Conservation (phyloP, 2,113 vertebrate species). For the Dipodomys ordii region DNA sequence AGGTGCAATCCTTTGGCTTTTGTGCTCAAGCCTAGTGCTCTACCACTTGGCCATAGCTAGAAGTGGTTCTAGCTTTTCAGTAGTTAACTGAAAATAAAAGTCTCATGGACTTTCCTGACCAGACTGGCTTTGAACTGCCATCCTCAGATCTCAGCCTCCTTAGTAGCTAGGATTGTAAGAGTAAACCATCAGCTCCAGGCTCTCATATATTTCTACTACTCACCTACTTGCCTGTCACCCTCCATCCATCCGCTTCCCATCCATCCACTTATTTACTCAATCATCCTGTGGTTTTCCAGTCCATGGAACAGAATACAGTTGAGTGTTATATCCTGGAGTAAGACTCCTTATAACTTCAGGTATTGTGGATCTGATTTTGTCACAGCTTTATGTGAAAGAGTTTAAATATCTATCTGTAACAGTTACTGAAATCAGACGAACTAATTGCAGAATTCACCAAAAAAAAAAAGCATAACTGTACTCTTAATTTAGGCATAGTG, state of each 20-base stretch:
- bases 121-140: no score
- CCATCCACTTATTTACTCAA: neutral
- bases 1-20: no score
- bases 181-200: neutral
- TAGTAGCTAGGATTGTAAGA: no score
- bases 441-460: neutral
- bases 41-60: no score
- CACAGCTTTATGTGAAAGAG: neutral
- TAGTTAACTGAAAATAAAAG: no score
- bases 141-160: no score
- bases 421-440: neutral
- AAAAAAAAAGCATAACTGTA: neutral
- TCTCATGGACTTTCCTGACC: no score
- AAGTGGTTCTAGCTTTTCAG: no score
- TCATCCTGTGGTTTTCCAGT: neutral
- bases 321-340: neutral
- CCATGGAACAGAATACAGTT: no score
- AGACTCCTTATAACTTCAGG: neutral
- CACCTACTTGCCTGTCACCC: neutral
- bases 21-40: no score
- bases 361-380: neutral
- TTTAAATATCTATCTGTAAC: neutral
- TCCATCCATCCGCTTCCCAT: neutral
- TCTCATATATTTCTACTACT: neutral
- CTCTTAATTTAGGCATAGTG: neutral